A percentile compares a stretch with the other conserved stretches of the same genome.
Evolutionary conservation across 2,888 invertebrate species (phyloP).

Genomic region (Arrhopalites spinosus): DNA sequence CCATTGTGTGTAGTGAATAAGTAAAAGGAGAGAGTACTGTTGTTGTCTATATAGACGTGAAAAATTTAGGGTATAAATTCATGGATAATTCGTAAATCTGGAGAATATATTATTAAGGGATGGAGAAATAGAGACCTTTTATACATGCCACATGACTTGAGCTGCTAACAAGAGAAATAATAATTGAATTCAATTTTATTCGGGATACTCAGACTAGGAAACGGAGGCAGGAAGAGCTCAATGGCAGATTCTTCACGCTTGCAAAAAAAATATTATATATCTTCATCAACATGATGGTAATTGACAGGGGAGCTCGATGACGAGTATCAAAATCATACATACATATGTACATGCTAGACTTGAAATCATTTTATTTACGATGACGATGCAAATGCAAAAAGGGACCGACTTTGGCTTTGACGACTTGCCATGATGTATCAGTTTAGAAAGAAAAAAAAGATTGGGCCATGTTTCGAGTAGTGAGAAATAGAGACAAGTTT

Average conservation of each 20-base stretch:
- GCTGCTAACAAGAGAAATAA: slow-evolving; percentile 7
- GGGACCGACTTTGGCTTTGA: background rate
- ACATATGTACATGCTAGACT: background rate
- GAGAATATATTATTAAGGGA: slow-evolving; percentile 3
- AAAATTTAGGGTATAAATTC: background rate
- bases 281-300: slow-evolving; percentile 52
- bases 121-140: slow-evolving; percentile 13
- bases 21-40: background rate
- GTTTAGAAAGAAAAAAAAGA: no score
- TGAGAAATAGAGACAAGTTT: background rate
- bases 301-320: slow-evolving; percentile 44
- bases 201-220: slow-evolving; percentile 4
- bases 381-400: background rate
- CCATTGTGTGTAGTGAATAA: no score
- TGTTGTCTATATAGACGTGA: background rate
- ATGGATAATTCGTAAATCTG: slow-evolving; percentile 1
- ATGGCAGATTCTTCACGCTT: slow-evolving; percentile 24
- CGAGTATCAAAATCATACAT: background rate
- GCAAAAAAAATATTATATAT: slow-evolving; percentile 39
- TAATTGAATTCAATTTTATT: slow-evolving; percentile 15
- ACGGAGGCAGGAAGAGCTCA: slow-evolving; percentile 6
- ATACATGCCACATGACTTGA: background rate
- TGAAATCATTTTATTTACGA: background rate
- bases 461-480: background rate
- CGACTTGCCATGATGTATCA: no score